Conservation (phyloP, 2,797 vertebrate species). For the Vultur gryphus region DNA sequence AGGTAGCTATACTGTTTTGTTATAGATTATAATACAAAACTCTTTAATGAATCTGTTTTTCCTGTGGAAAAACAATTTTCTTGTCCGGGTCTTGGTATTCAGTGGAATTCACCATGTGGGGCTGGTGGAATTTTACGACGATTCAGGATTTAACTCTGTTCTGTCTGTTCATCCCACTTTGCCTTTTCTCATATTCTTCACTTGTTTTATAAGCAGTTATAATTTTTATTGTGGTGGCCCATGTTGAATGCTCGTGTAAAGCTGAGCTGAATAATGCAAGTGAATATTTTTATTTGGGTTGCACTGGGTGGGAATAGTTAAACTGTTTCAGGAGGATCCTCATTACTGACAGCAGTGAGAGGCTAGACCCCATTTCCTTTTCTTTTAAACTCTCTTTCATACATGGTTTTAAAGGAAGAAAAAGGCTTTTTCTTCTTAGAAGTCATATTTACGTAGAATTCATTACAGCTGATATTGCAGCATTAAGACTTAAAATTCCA, state of each 20-base stretch:
- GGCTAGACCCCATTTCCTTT: not conserved
- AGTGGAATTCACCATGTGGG: not conserved
- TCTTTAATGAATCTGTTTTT: not conserved
- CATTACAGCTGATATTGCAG: conserved; percentile 25
- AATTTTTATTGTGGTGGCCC: not conserved
- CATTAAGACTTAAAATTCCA: conserved; percentile 57
- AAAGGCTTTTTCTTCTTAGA: conserved; percentile 23
- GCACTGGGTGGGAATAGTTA: not conserved
- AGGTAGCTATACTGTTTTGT: not conserved
- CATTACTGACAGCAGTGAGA: not conserved
- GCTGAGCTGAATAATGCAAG: not conserved
- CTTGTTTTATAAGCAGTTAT: not conserved
- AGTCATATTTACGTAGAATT: conserved; percentile 26
- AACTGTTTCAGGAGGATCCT: not conserved
- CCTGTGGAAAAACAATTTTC: not conserved
- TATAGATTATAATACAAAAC: not conserved
- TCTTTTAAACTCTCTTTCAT: not conserved
- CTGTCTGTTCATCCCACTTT: not conserved
- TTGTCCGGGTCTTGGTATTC: not conserved
- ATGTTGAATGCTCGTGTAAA: not conserved
- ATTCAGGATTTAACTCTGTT: not conserved
- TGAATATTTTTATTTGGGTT: not conserved
- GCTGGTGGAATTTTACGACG: not conserved
- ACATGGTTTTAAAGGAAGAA: not conserved
- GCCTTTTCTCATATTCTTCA: not conserved